These are phyloP conservation scores for Sarcophaga bullata DNA, from an alignment of 1,140 invertebrate genomes.

Conservation along the genomic window DNA sequence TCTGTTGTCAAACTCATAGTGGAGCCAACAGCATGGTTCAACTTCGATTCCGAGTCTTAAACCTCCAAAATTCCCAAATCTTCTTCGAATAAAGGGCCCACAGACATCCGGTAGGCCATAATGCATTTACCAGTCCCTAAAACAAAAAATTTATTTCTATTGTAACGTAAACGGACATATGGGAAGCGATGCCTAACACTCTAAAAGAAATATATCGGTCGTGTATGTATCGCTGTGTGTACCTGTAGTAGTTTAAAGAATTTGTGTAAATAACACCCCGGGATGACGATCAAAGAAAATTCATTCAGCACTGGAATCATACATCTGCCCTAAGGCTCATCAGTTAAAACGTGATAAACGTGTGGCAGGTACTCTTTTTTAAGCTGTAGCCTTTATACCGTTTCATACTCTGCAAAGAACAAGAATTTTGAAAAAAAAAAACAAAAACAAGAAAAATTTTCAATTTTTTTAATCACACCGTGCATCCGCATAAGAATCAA, in stretches of 20 bases:
- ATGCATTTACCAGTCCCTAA: slow-evolving; percentile 74
- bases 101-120: slow-evolving; percentile 89
- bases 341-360: slow-evolving; percentile 82
- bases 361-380: slow-evolving; percentile 91
- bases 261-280: slow-evolving; percentile 82
- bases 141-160: slow-evolving; percentile 22
- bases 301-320: slow-evolving; percentile 90
- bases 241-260: slow-evolving; percentile 82
- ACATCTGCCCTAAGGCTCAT: slow-evolving; percentile 87
- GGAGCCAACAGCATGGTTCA: slow-evolving; percentile 93
- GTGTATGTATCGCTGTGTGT: not conserved
- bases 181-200: not conserved
- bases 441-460: no score
- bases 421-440: no score
- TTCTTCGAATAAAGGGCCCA: slow-evolving; percentile 86
- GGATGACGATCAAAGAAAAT: slow-evolving; percentile 86
- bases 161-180: not conserved
- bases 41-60: slow-evolving; percentile 83
- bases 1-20: no score
- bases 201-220: not conserved
- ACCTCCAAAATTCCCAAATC: slow-evolving; percentile 85
- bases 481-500: no score
- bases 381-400: slow-evolving; percentile 86
- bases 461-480: no score
- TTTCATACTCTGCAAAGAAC: slow-evolving; percentile 73